Base-by-base conservation (phyloP, 2,888 invertebrate genomes). In the Agrochola lota region DNA sequence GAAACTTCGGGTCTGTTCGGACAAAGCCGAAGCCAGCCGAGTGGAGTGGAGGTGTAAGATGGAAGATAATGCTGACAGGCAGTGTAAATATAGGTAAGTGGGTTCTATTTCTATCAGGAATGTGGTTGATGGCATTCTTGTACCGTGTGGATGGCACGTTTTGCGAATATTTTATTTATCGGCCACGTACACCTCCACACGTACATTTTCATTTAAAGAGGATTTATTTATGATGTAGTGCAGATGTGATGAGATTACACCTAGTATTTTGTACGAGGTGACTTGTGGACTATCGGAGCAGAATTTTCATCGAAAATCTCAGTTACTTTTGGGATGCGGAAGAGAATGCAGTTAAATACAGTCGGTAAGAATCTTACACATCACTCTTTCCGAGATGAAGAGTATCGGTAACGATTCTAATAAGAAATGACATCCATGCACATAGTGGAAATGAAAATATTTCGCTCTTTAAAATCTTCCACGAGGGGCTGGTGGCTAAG, bases 31-130 rank as follows among this genome's bases (percentile, higher is more conserved):
- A 83, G 81, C 74, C 80, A 75, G 40, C 83, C 85, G 88, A 87
- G 90, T 85, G 90, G 90, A 85, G 92, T 84, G 90, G 84, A 87
- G 94, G 91, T 91, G 93, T 94, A 96, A 96, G 94, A 96, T 96
- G 96, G 96, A 96, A 94, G 94, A 95, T 91, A 94, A 96, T 95
- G 95, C 93, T 94, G 93, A 91, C 90, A 91, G 92, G 91, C 92
- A 91, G 90, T 91, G 87, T 89, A 93, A 92, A 91, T 95, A 93
- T 94, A 96, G 97, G 97, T 97, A 82, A 95, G 94, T 90, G 77
- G 26, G 26, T 23, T 69, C 2, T 59, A 26, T 40, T 46, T 79
- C 17, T 8, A 60, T 17, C 35, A 12, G 17, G 12, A 57, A 30
- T 30, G 8, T 52, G 43, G 15, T 60, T n/a, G 52, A 17, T 11